Percentiles rank a stretch among this genome's conserved stretches.
Conservation (phyloP, 2,113 vertebrate species). For the Picathartes gymnocephalus region DNA sequence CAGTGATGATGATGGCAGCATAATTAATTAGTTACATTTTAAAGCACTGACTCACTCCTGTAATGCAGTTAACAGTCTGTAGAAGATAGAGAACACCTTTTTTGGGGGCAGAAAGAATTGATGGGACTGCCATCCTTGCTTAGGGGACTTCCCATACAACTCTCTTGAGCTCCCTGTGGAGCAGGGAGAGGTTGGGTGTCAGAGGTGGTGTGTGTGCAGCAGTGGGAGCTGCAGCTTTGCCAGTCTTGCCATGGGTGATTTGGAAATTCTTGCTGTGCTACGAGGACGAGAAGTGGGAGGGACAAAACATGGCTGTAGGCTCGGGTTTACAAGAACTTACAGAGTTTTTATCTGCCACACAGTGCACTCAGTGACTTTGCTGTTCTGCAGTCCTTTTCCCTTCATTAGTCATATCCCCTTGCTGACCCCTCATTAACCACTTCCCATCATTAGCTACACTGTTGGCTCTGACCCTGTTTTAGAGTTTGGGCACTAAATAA, state of each 20-base stretch:
- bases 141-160: background rate
- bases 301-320: background rate
- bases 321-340: background rate
- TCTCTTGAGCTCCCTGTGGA: background rate
- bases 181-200: background rate
- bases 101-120: background rate
- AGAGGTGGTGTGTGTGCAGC: rapidly evolving
- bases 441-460: background rate
- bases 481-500: background rate
- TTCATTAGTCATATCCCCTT: background rate
- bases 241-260: background rate
- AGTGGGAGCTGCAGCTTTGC: background rate
- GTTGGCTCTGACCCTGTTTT: background rate
- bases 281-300: background rate
- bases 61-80: background rate
- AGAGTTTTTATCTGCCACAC: background rate
- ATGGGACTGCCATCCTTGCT: background rate
- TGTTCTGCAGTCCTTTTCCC: background rate
- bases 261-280: background rate
- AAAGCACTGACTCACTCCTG: background rate
- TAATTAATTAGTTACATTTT: background rate
- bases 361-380: background rate
- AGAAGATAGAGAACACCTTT: background rate
- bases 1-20: background rate
- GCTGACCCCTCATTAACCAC: background rate